Evolutionary conservation across 2,888 invertebrate genomes (phyloP).

Genomic region (Drosophila nr. perissopoda): DNA sequence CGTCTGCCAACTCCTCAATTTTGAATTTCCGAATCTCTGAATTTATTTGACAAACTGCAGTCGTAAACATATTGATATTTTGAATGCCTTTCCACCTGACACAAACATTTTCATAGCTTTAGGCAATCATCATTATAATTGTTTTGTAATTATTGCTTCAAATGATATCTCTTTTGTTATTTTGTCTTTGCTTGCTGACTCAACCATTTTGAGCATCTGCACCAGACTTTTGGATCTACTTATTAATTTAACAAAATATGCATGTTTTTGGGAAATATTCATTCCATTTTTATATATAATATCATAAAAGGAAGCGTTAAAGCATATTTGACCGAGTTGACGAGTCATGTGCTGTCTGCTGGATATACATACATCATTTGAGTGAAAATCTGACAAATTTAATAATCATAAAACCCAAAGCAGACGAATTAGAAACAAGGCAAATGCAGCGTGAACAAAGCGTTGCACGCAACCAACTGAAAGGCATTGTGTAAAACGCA

Average conservation of each 20-base stretch:
- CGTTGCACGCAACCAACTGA: constrained; percentile 39
- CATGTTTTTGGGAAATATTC: not conserved
- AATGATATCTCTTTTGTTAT: not conserved
- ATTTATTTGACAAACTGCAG: not conserved
- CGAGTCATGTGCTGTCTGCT: not conserved
- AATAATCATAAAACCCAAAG: constrained; percentile 64
- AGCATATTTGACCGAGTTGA: not conserved
- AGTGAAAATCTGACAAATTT: constrained; percentile 39
- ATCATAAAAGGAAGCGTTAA: no score
- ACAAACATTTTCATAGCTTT: not conserved
- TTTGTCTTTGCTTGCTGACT: not conserved
- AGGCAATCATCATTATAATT: not conserved
- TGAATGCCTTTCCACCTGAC: not conserved
- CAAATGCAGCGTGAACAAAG: constrained; percentile 51
- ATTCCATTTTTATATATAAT: not conserved
- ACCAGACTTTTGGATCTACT: not conserved
- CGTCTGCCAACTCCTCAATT: not conserved
- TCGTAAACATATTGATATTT: not conserved
- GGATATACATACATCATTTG: not conserved
- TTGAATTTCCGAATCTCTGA: not conserved
- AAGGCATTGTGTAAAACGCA: constrained; percentile 26
- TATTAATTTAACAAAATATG: not conserved
- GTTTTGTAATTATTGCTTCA: not conserved
- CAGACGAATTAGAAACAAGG: constrained; percentile 40
- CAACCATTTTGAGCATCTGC: not conserved